These are phyloP conservation scores for Corythornis cristatus DNA, from an alignment of 2,113 vertebrate species.

Conservation along the genomic window DNA sequence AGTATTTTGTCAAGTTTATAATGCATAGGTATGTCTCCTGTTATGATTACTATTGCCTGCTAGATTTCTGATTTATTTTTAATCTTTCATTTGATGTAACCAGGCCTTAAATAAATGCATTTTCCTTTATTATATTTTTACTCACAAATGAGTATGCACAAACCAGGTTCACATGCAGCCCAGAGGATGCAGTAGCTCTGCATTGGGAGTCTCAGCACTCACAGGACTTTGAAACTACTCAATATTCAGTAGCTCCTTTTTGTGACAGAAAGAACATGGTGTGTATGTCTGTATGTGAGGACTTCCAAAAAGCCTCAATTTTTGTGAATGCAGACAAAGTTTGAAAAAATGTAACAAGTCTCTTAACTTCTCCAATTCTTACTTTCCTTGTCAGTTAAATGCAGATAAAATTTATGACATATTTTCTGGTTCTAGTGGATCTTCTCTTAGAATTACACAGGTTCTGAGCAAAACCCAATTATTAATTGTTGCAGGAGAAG, in stretches of 20 bases:
- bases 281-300: neutral
- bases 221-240: neutral
- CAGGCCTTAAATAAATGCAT: neutral
- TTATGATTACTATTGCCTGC: neutral
- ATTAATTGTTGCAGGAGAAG: slow-evolving; percentile 14
- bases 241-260: neutral
- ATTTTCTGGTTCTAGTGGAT: neutral
- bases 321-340: neutral
- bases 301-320: neutral
- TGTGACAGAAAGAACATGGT: neutral
- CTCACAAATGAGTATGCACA: neutral
- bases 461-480: neutral
- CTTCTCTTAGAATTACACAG: neutral
- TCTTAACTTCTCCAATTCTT: neutral
- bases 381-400: slow-evolving; percentile 4
- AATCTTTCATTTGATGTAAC: neutral
- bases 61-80: neutral
- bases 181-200: neutral
- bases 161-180: neutral
- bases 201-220: neutral
- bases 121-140: neutral
- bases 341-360: neutral
- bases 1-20: neutral
- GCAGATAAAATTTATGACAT: neutral
- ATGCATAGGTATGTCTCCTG: neutral